Conservation (phyloP, 1,140 invertebrate genomes). For the Sitophilus oryzae region DNA sequence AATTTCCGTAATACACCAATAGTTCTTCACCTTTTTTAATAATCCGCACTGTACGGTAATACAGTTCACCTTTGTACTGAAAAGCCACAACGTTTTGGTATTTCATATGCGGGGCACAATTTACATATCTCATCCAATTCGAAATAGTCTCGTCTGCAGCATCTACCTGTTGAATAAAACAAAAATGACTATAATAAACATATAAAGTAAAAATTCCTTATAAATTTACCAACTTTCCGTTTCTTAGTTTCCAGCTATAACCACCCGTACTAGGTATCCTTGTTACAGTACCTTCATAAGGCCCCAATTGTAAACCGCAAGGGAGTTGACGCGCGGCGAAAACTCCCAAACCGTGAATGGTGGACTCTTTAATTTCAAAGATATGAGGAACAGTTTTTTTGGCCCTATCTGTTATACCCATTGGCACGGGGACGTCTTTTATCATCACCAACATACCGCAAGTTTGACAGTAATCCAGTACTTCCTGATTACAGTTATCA, state of each 20-base stretch:
- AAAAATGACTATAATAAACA: neutral
- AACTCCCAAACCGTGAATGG: constrained; percentile 41
- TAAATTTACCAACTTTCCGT: constrained; percentile 21
- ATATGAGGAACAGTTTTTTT: constrained; percentile 14
- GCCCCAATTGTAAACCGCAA: constrained; percentile 44
- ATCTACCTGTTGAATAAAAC: constrained; percentile 21
- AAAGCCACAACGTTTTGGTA: constrained; percentile 55
- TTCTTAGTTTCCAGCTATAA: constrained; percentile 34
- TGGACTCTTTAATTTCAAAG: constrained; percentile 11
- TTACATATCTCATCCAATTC: constrained; percentile 59
- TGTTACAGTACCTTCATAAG: constrained; percentile 39
- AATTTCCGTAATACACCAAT: constrained; percentile 52
- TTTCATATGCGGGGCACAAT: constrained; percentile 48
- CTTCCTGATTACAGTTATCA: constrained; percentile 26
- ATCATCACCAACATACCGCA: constrained; percentile 25
- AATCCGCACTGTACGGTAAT: constrained; percentile 50
- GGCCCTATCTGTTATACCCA: constrained; percentile 20
- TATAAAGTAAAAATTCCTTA: too few species aligned
- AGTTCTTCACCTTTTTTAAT: constrained; percentile 49
- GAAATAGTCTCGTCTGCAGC: constrained; percentile 42
- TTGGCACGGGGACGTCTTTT: constrained; percentile 18
- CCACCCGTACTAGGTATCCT: constrained; percentile 35
- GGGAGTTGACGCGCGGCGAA: constrained; percentile 41
- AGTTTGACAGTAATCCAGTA: constrained; percentile 25
- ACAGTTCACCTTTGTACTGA: constrained; percentile 52